These are phyloP conservation scores for Anastrepha obliqua DNA, from an alignment of 1,140 invertebrate genomes.

Conservation along the genomic window DNA sequence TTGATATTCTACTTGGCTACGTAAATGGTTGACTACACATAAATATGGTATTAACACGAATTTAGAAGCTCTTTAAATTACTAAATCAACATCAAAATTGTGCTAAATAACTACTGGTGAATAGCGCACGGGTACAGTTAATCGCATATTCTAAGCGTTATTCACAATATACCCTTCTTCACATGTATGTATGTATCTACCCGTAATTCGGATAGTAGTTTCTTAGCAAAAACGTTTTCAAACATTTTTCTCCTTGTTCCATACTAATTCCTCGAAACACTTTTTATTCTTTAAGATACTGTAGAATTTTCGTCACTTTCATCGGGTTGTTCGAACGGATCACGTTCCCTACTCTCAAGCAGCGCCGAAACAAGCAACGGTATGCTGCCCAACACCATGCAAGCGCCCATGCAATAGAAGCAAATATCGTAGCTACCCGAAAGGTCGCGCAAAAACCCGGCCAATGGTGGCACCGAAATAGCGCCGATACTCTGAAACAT, in stretches of 20 bases:
- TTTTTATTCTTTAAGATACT: constrained; percentile 54
- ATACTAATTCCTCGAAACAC: background rate
- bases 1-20: background rate
- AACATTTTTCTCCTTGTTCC: background rate
- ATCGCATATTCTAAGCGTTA: too few species aligned
- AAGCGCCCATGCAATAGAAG: constrained; percentile 85
- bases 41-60: background rate
- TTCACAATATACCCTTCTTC: too few species aligned
- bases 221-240: background rate
- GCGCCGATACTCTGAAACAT: constrained; percentile 86
- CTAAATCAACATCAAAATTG: constrained; percentile 27
- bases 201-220: too few species aligned
- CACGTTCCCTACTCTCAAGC: constrained; percentile 67
- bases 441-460: constrained; percentile 80
- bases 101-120: background rate
- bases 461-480: constrained; percentile 82
- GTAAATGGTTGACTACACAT: constrained; percentile 8
- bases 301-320: constrained; percentile 64
- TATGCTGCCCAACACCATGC: constrained; percentile 82
- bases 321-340: constrained; percentile 64
- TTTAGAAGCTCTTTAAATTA: background rate
- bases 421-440: constrained; percentile 82
- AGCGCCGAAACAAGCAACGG: constrained; percentile 76
- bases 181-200: too few species aligned
- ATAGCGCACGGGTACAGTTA: background rate